Conservation (phyloP, 2,888 invertebrate genomes). For the Amblyjoppa fuscipennis region DNA sequence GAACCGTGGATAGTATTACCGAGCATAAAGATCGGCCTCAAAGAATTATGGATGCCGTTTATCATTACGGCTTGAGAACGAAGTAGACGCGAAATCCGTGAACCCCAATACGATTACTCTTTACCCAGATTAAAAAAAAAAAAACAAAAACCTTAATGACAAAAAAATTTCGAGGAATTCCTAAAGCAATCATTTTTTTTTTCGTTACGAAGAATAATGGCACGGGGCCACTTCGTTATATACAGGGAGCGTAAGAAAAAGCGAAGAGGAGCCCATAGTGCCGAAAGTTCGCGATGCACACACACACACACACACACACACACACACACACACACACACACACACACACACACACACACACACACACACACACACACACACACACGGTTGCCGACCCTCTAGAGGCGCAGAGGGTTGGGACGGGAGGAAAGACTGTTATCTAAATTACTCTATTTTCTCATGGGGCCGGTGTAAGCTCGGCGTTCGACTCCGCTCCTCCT, state of each 20-base stretch:
- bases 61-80: no score
- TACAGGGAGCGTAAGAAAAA: not conserved
- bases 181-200: not conserved
- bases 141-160: not conserved
- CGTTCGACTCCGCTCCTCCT: not conserved
- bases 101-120: not conserved
- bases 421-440: slow-evolving; percentile 72
- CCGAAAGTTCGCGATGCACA: not conserved
- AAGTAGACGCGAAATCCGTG: not conserved
- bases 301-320: not conserved
- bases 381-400: not conserved
- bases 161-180: not conserved
- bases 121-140: not conserved
- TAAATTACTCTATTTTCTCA: slow-evolving; percentile 78
- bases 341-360: not conserved
- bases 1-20: not conserved
- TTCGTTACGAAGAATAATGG: not conserved
- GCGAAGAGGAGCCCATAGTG: not conserved
- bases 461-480: slow-evolving; percentile 19
- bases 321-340: not conserved
- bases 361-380: not conserved
- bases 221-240: not conserved
- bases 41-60: not conserved
- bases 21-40: not conserved
- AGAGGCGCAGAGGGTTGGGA: slow-evolving; percentile 16